phyloP scores from a whole-genome alignment of 2,797 vertebrate species.

The Aldrovandia affinis region DNA sequence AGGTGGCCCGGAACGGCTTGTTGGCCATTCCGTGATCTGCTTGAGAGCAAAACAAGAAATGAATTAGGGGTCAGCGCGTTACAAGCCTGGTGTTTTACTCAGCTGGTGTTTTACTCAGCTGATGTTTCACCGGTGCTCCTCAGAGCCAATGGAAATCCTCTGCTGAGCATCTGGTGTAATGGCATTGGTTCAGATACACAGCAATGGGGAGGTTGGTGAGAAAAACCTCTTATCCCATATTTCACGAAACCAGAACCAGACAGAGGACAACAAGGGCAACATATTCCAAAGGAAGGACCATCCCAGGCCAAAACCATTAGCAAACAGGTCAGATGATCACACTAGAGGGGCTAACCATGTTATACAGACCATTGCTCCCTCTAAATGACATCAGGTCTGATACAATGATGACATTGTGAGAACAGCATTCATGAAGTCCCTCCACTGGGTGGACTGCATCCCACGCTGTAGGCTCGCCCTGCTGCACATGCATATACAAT shows the following conservation, averaged over 20 bases:
- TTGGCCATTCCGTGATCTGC: constrained; percentile 85
- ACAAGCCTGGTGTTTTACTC: background rate
- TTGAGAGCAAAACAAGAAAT: constrained; percentile 4
- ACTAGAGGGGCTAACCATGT: constrained; percentile 37
- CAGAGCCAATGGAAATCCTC: background rate
- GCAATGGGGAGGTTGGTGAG: background rate
- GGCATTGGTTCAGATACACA: background rate
- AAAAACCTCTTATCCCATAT: background rate
- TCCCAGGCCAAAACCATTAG: constrained; percentile 21
- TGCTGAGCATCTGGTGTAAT: background rate
- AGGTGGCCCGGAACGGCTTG: constrained; percentile 92
- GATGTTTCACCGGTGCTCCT: background rate
- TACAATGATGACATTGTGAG: constrained; percentile 42
- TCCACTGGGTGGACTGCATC: constrained; percentile 33
- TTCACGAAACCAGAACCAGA: constrained; percentile 3
- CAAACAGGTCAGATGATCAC: constrained; percentile 32
- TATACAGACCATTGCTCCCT: constrained; percentile 30
- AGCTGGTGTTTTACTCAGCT: background rate
- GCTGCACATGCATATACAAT: constrained; percentile 48
- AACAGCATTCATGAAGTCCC: constrained; percentile 26
- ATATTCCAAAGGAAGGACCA: constrained; percentile 14
- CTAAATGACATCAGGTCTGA: constrained; percentile 24
- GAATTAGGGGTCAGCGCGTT: constrained; percentile 11
- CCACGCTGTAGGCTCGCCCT: constrained; percentile 37
- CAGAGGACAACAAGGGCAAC: background rate